Base-by-base conservation (phyloP, 64 coral and sea anemone genomes). In the Montipora capricornis region DNA sequence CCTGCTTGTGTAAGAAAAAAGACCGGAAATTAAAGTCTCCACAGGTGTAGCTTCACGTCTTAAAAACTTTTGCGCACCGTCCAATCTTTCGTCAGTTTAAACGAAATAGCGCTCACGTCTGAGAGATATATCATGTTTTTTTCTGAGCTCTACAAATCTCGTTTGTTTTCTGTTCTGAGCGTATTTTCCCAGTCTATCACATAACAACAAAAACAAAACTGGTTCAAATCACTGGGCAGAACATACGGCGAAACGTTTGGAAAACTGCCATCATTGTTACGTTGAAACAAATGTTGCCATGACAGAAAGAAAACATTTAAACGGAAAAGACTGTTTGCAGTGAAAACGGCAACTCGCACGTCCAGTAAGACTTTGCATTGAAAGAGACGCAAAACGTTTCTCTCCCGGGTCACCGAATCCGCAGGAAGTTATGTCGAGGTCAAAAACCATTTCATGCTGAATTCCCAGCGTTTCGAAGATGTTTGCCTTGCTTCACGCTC, bases 241-340 rank as follows among this genome's bases (percentile, higher is more conserved):
- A 19, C 17, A 19, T n/a, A 17, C 76, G 15, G 16, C 8, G 45
- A 8, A 71, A 86, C 48, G 67, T 57, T 71, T 86, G 82, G 82
- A 86, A 86, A 51, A 3, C 4, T 86, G 82, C 82, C 82, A 86
- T 47, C 66, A 86, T 86, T 86, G 71, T 86, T 13, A 46, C 10
- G 17, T 50, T 8, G 46, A 24, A 24, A 47, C 19, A 68, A 49
- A 22, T 67, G 82, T 86, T 70, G 47, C 82, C n/a, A 86, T 86
- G 82, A 19, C 44, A 73, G 2, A 68, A 37, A 16, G 45, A 70
- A 70, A 86, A 86, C 61, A 85, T 85, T 85, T 69, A 19, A 24
- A 49, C 19, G n/a, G 20, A 20, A 49, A 51, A 57, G 20, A 8
- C 16, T 22, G 12, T 61, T 70, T 71, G 47, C 8, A 9, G 22